Percentiles rank a stretch among this genome's conserved stretches.
These are phyloP conservation scores for Procambarus virginalis DNA, from an alignment of 1,140 invertebrate genomes.

Conservation along the genomic window DNA sequence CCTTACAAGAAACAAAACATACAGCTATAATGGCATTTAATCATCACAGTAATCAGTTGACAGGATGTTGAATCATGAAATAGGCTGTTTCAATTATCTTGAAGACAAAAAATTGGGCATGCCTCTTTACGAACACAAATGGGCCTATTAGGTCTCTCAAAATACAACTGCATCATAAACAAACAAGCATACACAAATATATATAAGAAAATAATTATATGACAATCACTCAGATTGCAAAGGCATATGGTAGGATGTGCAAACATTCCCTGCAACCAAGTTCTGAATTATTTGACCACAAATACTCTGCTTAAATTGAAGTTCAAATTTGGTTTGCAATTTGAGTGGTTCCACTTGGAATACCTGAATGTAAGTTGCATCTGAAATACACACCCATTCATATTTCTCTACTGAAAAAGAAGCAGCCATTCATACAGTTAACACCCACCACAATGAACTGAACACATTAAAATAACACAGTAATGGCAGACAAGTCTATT, in stretches of 20 bases:
- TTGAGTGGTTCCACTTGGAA: neutral
- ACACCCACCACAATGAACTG: neutral
- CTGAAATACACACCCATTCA: neutral
- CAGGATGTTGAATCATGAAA: neutral
- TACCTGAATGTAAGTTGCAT: neutral
- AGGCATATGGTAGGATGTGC: neutral
- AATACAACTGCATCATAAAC: neutral
- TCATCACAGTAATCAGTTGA: slow-evolving; percentile 5
- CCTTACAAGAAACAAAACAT: slow-evolving; percentile 25
- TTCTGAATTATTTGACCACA: neutral
- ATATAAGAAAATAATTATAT: neutral
- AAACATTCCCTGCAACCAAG: neutral
- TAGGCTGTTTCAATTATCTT: neutral
- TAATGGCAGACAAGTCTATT: slow-evolving; percentile 15
- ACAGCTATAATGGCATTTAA: slow-evolving; percentile 13
- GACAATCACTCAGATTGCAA: neutral
- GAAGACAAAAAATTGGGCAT: neutral
- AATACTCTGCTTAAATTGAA: neutral
- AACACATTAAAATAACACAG: neutral
- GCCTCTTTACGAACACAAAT: slow-evolving; percentile 17
- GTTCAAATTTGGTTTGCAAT: neutral
- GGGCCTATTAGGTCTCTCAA: neutral
- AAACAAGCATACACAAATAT: neutral
- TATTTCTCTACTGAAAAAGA: neutral
- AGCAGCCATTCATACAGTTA: neutral